Conservation (phyloP, 2,888 invertebrate genomes). For the Fragum sueziense region DNA sequence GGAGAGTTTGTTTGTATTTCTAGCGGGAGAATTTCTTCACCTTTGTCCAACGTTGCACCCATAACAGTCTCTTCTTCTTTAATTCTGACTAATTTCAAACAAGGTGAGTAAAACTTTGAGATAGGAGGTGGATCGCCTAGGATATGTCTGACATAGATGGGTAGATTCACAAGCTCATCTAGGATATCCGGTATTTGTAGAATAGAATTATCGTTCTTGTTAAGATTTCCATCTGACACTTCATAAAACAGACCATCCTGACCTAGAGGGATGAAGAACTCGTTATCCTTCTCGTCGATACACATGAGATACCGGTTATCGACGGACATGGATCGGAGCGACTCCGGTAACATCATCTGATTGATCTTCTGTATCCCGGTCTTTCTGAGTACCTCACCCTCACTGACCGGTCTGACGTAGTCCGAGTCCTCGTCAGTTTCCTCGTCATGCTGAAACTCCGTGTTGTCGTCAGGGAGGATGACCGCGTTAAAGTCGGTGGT, state of each 20-base stretch:
- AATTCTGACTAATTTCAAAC: slow-evolving; percentile 51
- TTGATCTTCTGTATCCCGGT: slow-evolving; percentile 49
- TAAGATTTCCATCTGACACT: slow-evolving; percentile 55
- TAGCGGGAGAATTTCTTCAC: slow-evolving; percentile 47
- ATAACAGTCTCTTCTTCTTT: slow-evolving; percentile 59
- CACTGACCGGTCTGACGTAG: slow-evolving; percentile 35
- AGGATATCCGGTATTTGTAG: slow-evolving; percentile 53
- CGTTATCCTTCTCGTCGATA: slow-evolving; percentile 54
- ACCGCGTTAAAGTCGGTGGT: slow-evolving; percentile 56
- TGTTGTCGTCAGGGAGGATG: slow-evolving; percentile 30
- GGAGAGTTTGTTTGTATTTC: slow-evolving; percentile 58
- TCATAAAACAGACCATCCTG: slow-evolving; percentile 59
- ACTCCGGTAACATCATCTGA: slow-evolving; percentile 44
- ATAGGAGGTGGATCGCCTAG: slow-evolving; percentile 59
- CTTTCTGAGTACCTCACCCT: slow-evolving; percentile 58
- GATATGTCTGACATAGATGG: slow-evolving; percentile 58
- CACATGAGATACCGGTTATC: slow-evolving; percentile 52
- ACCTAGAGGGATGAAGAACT: slow-evolving; percentile 43
- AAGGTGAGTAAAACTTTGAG: slow-evolving; percentile 57
- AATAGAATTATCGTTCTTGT: slow-evolving; percentile 50
- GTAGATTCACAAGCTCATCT: slow-evolving; percentile 55
- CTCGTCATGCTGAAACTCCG: slow-evolving; percentile 11
- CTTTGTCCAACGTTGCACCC: slow-evolving; percentile 55
- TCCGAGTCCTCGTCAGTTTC: slow-evolving; percentile 16
- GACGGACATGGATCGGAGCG: slow-evolving; percentile 11